Conservation (phyloP, 2,797 vertebrate species). For the Hydrolagus colliei region DNA sequence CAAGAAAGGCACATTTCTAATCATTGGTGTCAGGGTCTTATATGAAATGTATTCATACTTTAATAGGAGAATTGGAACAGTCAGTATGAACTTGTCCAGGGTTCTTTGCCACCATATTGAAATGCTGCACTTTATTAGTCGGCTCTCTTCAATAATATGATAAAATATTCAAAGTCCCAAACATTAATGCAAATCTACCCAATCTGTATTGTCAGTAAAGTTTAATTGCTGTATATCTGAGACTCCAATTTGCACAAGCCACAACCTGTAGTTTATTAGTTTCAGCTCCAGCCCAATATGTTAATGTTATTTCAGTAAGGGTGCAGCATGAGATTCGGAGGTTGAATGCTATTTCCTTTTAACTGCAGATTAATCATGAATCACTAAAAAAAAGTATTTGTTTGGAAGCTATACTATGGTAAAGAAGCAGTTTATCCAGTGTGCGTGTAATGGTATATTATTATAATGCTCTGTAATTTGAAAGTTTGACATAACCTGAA, state of each 20-base stretch:
- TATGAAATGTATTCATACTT: too few relatives aligned
- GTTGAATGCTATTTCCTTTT: neutral
- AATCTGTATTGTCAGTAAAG: neutral
- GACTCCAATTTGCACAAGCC: neutral
- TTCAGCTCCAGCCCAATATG: neutral
- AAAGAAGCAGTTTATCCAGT: neutral
- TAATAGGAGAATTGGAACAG: too few relatives aligned
- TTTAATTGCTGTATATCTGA: neutral
- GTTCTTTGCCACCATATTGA: neutral
- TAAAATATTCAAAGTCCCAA: slow-evolving; percentile 13
- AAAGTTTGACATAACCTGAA: too few relatives aligned
- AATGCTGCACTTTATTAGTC: neutral
- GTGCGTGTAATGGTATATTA: neutral
- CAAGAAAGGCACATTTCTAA: too few relatives aligned
- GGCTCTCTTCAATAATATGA: neutral
- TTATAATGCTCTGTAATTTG: too few relatives aligned
- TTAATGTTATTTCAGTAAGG: neutral
- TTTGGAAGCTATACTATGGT: too few relatives aligned
- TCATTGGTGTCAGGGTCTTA: too few relatives aligned
- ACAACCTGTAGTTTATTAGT: neutral
- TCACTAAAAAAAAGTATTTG: too few relatives aligned
- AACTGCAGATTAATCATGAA: too few relatives aligned
- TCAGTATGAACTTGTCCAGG: neutral
- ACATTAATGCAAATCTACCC: neutral
- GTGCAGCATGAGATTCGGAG: too few relatives aligned